Percentiles rank a stretch among this genome's conserved stretches.
phyloP scores from a whole-genome alignment of 2,797 vertebrate species.

The Falco biarmicus region DNA sequence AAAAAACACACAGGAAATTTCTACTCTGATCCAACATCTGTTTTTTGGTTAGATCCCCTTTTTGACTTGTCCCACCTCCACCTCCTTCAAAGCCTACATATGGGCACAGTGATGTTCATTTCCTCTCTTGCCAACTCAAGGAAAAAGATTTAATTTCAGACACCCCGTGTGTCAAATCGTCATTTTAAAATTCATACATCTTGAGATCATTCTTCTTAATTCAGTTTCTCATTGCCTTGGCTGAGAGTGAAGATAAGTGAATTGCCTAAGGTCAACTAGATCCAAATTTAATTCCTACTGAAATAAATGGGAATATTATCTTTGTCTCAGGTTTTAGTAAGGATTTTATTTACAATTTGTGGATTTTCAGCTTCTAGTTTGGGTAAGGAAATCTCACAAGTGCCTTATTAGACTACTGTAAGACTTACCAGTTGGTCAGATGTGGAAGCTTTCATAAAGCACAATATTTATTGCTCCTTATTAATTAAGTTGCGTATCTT shows the following conservation, averaged over 20 bases:
- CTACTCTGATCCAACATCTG: neutral
- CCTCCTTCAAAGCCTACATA: neutral
- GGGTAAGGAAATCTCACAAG: neutral
- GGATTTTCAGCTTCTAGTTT: neutral
- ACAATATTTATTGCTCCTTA: neutral
- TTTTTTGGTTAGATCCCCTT: neutral
- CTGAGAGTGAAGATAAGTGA: neutral
- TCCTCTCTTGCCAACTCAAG: neutral
- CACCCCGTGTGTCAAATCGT: neutral
- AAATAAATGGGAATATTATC: neutral
- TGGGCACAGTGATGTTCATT: conserved; percentile 4
- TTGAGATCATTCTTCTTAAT: neutral
- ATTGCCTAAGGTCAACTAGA: neutral
- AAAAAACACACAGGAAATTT: conserved; percentile 29
- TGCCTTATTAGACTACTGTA: neutral
- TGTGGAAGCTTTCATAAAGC: neutral
- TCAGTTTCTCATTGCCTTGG: neutral
- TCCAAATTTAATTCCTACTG: neutral
- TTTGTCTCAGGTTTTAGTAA: neutral
- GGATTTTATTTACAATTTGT: neutral
- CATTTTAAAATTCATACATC: neutral
- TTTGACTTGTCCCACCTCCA: neutral
- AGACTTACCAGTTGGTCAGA: neutral
- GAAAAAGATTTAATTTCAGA: neutral
- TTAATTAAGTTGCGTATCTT: neutral